Conservation (phyloP, 2,888 invertebrate genomes). For the Mesorhabditis spiculigera region DNA sequence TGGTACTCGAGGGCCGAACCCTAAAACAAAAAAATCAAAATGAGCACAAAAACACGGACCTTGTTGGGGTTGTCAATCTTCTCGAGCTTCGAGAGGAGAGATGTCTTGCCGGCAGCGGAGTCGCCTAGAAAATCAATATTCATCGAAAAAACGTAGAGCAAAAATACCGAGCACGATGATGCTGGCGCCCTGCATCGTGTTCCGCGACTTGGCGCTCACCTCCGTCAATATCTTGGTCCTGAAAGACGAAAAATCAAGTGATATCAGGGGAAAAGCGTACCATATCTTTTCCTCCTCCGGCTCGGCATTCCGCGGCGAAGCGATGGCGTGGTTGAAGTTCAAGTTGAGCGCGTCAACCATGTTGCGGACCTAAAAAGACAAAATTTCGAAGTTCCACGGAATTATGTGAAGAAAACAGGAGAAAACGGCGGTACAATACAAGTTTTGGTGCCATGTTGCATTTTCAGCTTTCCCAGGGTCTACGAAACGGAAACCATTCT, state of each 20-base stretch:
- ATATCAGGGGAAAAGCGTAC: conserved; percentile 15
- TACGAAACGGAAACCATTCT: too few relatives aligned
- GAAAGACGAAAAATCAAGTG: conserved; percentile 12
- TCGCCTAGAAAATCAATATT: conserved; percentile 29
- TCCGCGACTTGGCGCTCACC: conserved; percentile 41
- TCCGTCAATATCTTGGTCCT: conserved; percentile 45
- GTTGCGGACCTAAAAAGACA: too few relatives aligned
- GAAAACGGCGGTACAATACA: too few relatives aligned
- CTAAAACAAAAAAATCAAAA: background rate
- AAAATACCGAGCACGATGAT: conserved; percentile 44
- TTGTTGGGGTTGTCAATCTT: conserved; percentile 25
- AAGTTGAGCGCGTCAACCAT: too few relatives aligned
- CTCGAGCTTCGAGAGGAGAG: conserved; percentile 42
- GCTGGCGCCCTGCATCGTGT: conserved; percentile 35
- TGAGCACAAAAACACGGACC: conserved; percentile 4
- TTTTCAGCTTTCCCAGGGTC: too few relatives aligned
- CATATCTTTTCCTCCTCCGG: conserved; percentile 30
- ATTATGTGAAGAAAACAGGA: too few relatives aligned
- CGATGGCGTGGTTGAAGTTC: too few relatives aligned
- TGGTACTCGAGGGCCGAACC: conserved; percentile 53
- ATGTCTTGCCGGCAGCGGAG: conserved; percentile 44
- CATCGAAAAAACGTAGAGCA: conserved; percentile 3
- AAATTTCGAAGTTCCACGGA: too few relatives aligned
- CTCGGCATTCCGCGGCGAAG: background rate
- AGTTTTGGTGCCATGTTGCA: too few relatives aligned